These are phyloP conservation scores for Cyprinella venusta DNA, from an alignment of 2,797 vertebrate genomes.

Conservation along the genomic window DNA sequence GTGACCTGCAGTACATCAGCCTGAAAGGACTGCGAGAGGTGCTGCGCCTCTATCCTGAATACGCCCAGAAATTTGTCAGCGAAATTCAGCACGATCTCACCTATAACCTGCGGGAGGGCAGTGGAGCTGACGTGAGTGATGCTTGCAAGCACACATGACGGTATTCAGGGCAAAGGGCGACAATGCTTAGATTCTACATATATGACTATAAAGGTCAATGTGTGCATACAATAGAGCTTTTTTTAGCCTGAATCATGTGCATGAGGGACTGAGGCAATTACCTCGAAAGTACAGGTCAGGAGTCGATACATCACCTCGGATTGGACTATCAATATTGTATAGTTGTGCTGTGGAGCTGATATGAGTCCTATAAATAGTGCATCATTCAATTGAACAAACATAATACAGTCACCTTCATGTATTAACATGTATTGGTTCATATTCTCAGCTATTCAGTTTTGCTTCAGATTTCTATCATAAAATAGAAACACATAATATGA, in stretches of 20 bases:
- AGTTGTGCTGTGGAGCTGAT: background rate
- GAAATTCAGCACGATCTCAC: conserved; percentile 90
- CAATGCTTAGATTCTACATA: background rate
- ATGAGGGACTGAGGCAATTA: conserved; percentile 17
- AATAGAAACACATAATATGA: background rate
- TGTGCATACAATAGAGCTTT: background rate
- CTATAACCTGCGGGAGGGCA: conserved; percentile 87
- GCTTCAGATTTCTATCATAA: background rate
- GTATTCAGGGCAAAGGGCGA: background rate
- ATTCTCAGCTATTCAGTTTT: background rate
- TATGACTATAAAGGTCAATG: conserved; percentile 8
- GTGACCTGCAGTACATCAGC: conserved; percentile 89
- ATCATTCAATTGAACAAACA: conserved; percentile 9
- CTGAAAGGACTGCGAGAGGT: conserved; percentile 86
- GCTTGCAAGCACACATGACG: background rate
- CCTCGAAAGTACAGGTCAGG: background rate
- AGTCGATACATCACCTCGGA: conserved; percentile 20
- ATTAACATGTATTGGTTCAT: background rate
- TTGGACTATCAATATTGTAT: background rate
- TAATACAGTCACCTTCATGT: background rate
- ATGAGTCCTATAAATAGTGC: conserved; percentile 23
- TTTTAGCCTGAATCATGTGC: conserved; percentile 30
- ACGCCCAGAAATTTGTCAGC: conserved; percentile 86
- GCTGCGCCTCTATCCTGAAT: conserved; percentile 87
- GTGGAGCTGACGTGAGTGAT: conserved; percentile 74